These are phyloP conservation scores for Clarias laeviceps DNA, from an alignment of 2,797 vertebrate genomes.

Conservation along the genomic window DNA sequence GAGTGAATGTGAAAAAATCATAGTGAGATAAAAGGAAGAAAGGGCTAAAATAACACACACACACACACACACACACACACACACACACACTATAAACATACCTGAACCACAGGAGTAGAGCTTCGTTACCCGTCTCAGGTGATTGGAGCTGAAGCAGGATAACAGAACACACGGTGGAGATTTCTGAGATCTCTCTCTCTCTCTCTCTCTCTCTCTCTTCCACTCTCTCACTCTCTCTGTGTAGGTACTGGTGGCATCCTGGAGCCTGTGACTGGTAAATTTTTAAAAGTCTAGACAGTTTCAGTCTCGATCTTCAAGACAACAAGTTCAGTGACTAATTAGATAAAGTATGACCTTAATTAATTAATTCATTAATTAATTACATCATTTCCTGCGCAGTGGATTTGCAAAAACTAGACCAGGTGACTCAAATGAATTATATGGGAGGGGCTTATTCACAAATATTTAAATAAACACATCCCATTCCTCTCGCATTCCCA, in stretches of 20 bases:
- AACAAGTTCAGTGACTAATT: not conserved
- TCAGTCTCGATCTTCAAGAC: not conserved
- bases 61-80: too few species aligned
- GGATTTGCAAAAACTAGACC: not conserved
- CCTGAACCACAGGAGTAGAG: not conserved
- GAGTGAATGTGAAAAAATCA: not conserved
- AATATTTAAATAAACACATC: too few species aligned
- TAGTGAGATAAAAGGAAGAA: not conserved
- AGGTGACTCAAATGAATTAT: not conserved
- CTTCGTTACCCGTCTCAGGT: not conserved
- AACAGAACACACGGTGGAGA: not conserved
- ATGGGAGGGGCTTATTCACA: not conserved
- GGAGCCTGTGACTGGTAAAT: slow-evolving; percentile 70
- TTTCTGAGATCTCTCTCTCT: not conserved
- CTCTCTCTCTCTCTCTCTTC: not conserved
- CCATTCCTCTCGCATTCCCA: not conserved
- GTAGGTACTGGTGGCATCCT: slow-evolving; percentile 67
- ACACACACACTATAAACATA: slow-evolving; percentile 6
- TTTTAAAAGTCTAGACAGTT: slow-evolving; percentile 2
- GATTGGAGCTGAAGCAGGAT: not conserved
- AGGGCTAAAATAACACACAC: not conserved
- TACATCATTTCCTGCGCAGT: not conserved
- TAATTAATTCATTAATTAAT: not conserved
- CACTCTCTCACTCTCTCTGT: not conserved
- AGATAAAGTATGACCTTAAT: not conserved